These are phyloP conservation scores for Temnothorax nylanderi DNA, from an alignment of 1,140 invertebrate genomes.

Conservation along the genomic window DNA sequence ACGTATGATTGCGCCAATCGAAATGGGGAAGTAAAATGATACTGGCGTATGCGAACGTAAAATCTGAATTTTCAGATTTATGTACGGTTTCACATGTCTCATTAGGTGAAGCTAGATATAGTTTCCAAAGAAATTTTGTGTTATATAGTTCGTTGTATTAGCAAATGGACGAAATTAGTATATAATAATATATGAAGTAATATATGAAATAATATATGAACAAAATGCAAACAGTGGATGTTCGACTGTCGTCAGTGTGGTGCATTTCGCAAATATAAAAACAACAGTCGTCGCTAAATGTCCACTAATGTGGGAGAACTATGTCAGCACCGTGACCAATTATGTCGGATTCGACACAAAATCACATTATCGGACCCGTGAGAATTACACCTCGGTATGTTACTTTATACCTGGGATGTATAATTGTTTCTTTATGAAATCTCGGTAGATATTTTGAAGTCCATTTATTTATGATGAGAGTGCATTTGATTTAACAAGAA, in stretches of 20 bases:
- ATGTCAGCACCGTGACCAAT: constrained; percentile 47
- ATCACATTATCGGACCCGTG: constrained; percentile 61
- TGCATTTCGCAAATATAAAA: constrained; percentile 44
- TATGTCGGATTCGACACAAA: constrained; percentile 68
- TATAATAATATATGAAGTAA: constrained; percentile 28
- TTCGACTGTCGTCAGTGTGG: background rate
- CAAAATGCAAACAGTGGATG: constrained; percentile 38
- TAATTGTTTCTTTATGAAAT: constrained; percentile 7
- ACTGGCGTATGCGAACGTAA: background rate
- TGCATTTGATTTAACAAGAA: background rate
- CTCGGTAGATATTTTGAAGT: background rate
- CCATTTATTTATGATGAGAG: background rate
- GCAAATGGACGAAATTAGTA: background rate
- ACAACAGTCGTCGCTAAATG: constrained; percentile 30
- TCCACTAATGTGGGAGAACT: constrained; percentile 72
- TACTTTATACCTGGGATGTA: background rate
- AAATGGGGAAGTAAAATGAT: constrained; percentile 8
- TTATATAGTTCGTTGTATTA: background rate
- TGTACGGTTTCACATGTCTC: background rate
- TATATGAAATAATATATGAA: constrained; percentile 27
- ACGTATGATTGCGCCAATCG: background rate
- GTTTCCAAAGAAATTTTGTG: background rate
- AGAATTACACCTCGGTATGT: constrained; percentile 44
- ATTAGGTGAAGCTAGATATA: background rate
- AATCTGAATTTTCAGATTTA: background rate